Evolutionary conservation across 2,888 invertebrate species (phyloP), one percentile per base, ranked within the genome.

Genomic region (Chloromyia formosa): DNA sequence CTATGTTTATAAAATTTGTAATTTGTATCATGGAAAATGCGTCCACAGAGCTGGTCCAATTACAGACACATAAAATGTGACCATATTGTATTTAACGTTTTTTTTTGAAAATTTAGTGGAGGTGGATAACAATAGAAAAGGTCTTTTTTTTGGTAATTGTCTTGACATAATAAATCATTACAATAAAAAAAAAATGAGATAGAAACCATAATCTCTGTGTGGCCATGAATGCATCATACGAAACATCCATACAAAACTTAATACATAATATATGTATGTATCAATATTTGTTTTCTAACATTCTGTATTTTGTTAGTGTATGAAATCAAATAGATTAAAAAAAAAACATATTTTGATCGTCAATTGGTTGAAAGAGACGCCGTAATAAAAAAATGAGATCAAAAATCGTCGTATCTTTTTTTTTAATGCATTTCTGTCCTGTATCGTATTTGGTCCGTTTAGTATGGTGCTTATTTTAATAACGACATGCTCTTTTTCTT

Each of bases 301-400:
- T 71, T 53, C 56, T 71, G 27, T 58, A 71, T 56, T 71, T 35
- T 23, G 54, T 71, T 71, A 71, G 54, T 40, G 71, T 58, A 71
- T 49, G 18, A 61, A 56, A 40, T 10, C 40, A 18, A 56, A 56
- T 66, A 16, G 45, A 66, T 23, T 7, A 66, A 45, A 66, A 49
- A n/a, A 66, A 45, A 66, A 49, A 49, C 49, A 66, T 66, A 40
- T 56, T 71, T 71, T 71, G 58, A 71, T 71, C 56, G 71, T 71
- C 71, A 71, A 71, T 71, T 71, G 56, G 56, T 56, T 71, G 71
- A 71, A 71, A 71, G 56, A 71, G 66, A 56, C 71, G 2, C 71
- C 35, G 42, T 56, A 71, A 71, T 71, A 71, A 71, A 71, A 56
- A 45, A 53, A 12, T 35, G 27, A 35, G 27, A 49, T 49, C 3